Evolutionary conservation across 2,888 invertebrate species (phyloP).

Genomic region (Ganaspis brasiliensis): DNA sequence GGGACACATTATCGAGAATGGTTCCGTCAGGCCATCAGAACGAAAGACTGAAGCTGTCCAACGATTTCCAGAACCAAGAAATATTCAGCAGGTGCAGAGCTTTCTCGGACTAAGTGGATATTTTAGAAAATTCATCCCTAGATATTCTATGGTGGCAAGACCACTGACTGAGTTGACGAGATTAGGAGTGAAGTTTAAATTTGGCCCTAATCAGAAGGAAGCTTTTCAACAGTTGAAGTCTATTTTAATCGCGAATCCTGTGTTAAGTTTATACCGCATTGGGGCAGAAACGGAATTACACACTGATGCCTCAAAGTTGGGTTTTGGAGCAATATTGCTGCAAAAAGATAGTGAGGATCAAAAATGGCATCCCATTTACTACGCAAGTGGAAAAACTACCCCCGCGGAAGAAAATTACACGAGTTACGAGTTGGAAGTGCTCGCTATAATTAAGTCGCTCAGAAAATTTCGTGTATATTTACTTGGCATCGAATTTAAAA

Average conservation of each 20-base stretch:
- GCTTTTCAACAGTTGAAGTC: background rate
- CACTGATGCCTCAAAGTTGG: constrained; percentile 51
- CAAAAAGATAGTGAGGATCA: constrained; percentile 46
- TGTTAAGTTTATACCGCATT: constrained; percentile 52
- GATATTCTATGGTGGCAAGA: constrained; percentile 47
- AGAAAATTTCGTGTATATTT: constrained; percentile 64
- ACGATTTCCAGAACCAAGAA: constrained; percentile 58
- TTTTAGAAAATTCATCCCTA: constrained; percentile 48
- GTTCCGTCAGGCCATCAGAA: constrained; percentile 50
- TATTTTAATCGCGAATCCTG: constrained; percentile 28
- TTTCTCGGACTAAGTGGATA: constrained; percentile 51
- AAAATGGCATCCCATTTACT: constrained; percentile 50
- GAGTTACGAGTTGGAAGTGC: constrained; percentile 51
- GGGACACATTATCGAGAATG: constrained; percentile 61
- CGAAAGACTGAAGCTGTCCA: background rate
- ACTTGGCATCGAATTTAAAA: constrained; percentile 47
- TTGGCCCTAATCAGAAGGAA: background rate
- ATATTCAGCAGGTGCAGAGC: constrained; percentile 63
- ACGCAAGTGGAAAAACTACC: constrained; percentile 59
- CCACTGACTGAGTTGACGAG: constrained; percentile 40
- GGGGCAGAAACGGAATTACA: constrained; percentile 54
- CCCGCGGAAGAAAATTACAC: constrained; percentile 47
- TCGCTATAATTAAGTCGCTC: constrained; percentile 49
- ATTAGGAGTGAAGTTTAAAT: constrained; percentile 27
- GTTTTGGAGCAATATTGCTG: constrained; percentile 50